Percentiles rank a stretch among this genome's conserved stretches.
Evolutionary conservation across 2,797 vertebrate species (phyloP).

Genomic region (Sciaenops ocellatus): DNA sequence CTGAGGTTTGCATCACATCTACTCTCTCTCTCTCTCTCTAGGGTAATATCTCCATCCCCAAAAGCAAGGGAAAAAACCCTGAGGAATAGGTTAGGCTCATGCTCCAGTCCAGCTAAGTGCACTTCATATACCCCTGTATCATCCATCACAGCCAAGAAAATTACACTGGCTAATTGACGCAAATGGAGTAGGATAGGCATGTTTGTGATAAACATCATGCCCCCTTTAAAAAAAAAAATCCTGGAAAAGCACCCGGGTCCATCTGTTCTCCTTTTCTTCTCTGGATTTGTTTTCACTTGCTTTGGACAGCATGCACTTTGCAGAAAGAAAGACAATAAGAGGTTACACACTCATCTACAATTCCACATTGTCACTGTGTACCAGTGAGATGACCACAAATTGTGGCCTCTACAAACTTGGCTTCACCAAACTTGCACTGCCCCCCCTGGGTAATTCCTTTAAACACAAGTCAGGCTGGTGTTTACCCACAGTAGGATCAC

Average conservation of each 20-base stretch:
- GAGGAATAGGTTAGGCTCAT: slow-evolving; percentile 21
- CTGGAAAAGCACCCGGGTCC: not conserved
- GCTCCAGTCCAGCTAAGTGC: slow-evolving; percentile 29
- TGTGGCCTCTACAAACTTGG: slow-evolving; percentile 45
- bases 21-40: slow-evolving; percentile 8
- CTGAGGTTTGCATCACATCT: slow-evolving; percentile 13
- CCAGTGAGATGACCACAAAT: slow-evolving; percentile 52
- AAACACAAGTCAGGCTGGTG: slow-evolving; percentile 18
- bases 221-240: not conserved
- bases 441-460: slow-evolving; percentile 37
- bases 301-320: slow-evolving; percentile 35
- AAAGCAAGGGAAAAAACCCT: slow-evolving; percentile 28
- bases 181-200: slow-evolving; percentile 44
- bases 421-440: slow-evolving; percentile 44
- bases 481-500: slow-evolving; percentile 44
- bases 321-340: slow-evolving; percentile 52
- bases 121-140: slow-evolving; percentile 22
- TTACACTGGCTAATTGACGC: slow-evolving; percentile 39
- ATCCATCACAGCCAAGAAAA: slow-evolving; percentile 52
- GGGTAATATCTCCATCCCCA: slow-evolving; percentile 35
- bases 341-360: slow-evolving; percentile 45
- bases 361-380: slow-evolving; percentile 50
- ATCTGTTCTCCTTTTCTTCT: slow-evolving; percentile 31
- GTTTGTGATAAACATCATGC: slow-evolving; percentile 36
- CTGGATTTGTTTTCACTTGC: slow-evolving; percentile 55